These are phyloP conservation scores for Zhengitettix transpicula DNA, from an alignment of 2,888 invertebrate genomes.

Conservation along the genomic window DNA sequence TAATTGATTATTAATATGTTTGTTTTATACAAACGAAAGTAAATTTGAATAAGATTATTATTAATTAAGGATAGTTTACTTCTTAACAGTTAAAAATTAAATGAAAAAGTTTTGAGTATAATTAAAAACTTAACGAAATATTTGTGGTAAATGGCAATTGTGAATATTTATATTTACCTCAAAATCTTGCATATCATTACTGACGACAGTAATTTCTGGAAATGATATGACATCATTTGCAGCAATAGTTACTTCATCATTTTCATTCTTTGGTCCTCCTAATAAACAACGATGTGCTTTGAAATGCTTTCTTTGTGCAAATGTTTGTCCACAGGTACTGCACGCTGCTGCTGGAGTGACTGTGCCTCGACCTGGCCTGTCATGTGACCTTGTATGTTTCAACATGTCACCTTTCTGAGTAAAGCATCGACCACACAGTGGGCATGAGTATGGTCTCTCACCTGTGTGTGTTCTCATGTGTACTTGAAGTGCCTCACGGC, in stretches of 20 bases:
- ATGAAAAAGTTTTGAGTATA: too few species aligned
- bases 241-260: neutral
- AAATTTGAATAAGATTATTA: too few species aligned
- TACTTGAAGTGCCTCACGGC: slow-evolving; percentile 3
- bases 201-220: neutral
- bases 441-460: neutral
- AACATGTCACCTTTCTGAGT: slow-evolving; percentile 5
- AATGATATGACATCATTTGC: neutral
- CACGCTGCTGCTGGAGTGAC: neutral
- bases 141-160: too few species aligned
- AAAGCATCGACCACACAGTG: neutral
- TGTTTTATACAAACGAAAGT: too few species aligned
- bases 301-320: neutral
- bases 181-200: neutral
- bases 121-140: too few species aligned
- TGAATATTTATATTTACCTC: neutral
- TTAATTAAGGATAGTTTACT: too few species aligned
- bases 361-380: neutral
- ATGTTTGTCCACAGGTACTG: neutral
- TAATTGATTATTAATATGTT: too few species aligned
- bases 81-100: too few species aligned
- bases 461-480: slow-evolving; percentile 4
- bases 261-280: neutral
- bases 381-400: slow-evolving; percentile 2
- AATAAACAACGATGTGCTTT: neutral